These are phyloP conservation scores for Drosophila quinaria DNA, from an alignment of 2,888 invertebrate genomes.

Conservation along the genomic window DNA sequence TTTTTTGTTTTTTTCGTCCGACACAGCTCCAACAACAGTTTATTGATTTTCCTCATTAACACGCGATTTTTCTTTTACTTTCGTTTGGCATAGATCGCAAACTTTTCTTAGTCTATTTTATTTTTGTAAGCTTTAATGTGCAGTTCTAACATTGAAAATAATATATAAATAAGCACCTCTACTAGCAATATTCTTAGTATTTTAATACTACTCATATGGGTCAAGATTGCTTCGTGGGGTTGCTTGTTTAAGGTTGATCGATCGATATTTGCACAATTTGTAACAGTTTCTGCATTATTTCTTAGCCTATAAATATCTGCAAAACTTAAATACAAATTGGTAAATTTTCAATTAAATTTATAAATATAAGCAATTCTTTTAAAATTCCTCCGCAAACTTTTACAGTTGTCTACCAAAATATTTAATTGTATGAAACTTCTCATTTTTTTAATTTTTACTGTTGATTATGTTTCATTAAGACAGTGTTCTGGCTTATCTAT, in stretches of 20 bases:
- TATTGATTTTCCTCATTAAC: conserved; percentile 52
- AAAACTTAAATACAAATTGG: not conserved
- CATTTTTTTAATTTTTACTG: not conserved
- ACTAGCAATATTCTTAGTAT: conserved; percentile 12
- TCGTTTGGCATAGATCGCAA: conserved; percentile 56
- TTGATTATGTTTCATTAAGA: conserved; percentile 34
- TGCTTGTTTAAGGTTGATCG: conserved; percentile 2
- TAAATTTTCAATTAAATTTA: not conserved
- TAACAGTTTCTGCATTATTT: not conserved
- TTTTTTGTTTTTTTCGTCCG: conserved; percentile 8
- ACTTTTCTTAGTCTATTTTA: conserved; percentile 40
- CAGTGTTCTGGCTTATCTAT: not conserved
- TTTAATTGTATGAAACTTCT: conserved; percentile 3
- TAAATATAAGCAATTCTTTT: too few relatives aligned
- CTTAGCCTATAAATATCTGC: not conserved
- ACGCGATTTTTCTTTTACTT: conserved; percentile 56
- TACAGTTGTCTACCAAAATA: conserved; percentile 1
- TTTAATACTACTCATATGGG: conserved; percentile 18
- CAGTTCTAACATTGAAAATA: conserved; percentile 39
- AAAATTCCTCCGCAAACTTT: not conserved
- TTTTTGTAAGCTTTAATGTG: conserved; percentile 11
- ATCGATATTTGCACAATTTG: conserved; percentile 15
- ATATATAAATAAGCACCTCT: conserved; percentile 4
- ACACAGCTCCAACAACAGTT: conserved; percentile 8
- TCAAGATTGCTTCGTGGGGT: conserved; percentile 31